These are phyloP conservation scores for Burhinus bistriatus DNA, from an alignment of 2,113 vertebrate genomes.

Conservation along the genomic window DNA sequence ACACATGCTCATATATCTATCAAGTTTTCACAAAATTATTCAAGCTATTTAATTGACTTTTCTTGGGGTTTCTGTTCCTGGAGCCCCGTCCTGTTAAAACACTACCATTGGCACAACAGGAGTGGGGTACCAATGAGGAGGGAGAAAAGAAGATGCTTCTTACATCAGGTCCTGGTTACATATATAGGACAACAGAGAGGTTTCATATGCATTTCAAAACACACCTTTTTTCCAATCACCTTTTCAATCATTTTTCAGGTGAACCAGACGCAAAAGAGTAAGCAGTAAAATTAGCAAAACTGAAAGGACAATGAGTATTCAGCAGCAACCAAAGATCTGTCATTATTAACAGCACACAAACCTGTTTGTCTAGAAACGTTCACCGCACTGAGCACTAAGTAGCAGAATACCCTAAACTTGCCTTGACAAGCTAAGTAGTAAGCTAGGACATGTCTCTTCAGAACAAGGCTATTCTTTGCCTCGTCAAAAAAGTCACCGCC, in stretches of 20 bases:
- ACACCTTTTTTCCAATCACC: not conserved
- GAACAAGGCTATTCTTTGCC: not conserved
- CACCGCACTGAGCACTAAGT: not conserved
- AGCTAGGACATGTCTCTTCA: not conserved
- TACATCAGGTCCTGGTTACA: not conserved
- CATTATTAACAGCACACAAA: constrained; percentile 8
- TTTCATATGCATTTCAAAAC: not conserved
- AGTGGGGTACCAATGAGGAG: not conserved
- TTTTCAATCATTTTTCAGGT: not conserved
- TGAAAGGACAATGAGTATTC: not conserved
- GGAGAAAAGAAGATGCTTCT: not conserved
- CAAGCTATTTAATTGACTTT: not conserved
- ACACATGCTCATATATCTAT: not conserved
- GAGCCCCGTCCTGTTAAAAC: not conserved
- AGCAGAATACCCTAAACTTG: constrained; percentile 1
- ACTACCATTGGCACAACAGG: not conserved
- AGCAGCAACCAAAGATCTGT: not conserved
- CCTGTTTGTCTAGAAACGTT: constrained; percentile 4
- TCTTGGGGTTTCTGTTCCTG: not conserved
- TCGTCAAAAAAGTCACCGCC: not conserved
- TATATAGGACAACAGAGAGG: not conserved
- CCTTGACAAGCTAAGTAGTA: not conserved
- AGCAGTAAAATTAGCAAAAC: not conserved
- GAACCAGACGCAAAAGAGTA: not conserved
- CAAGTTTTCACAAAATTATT: not conserved